These are phyloP conservation scores for Callyntrura guangdongensis DNA, from an alignment of 2,888 invertebrate genomes.

Conservation along the genomic window DNA sequence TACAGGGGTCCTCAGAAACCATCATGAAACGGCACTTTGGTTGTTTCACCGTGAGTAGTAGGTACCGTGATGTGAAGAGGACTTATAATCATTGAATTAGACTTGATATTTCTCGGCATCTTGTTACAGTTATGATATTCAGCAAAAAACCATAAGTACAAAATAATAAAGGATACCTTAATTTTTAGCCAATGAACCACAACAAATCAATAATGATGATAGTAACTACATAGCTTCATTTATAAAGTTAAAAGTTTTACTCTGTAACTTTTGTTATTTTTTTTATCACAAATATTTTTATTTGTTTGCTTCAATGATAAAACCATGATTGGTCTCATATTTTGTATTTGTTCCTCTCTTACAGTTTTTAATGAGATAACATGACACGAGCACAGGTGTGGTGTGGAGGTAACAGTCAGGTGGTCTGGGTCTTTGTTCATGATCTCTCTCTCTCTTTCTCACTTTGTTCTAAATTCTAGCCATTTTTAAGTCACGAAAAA, in stretches of 20 bases:
- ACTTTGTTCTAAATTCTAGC: slow-evolving; percentile 24
- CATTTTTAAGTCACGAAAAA: slow-evolving; percentile 18
- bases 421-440: slow-evolving; percentile 15
- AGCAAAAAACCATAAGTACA: background rate
- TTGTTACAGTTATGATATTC: background rate
- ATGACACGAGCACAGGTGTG: slow-evolving; percentile 55
- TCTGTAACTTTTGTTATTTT: too few relatives aligned
- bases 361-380: slow-evolving; percentile 71
- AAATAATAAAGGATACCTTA: background rate
- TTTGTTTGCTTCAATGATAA: background rate
- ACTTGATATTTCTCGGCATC: background rate
- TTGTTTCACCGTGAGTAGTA: too few relatives aligned
- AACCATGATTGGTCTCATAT: background rate
- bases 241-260: slow-evolving; percentile 19
- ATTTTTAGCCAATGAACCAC: slow-evolving; percentile 38
- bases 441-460: background rate
- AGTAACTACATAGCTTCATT: background rate
- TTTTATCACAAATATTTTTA: background rate
- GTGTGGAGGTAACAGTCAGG: slow-evolving; percentile 41
- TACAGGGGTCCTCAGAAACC: too few relatives aligned
- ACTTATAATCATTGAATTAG: slow-evolving; percentile 70
- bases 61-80: background rate
- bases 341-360: slow-evolving; percentile 2
- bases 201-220: background rate
- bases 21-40: too few relatives aligned